Conservation (phyloP, 1,140 invertebrate genomes). For the Octopus sinensis region DNA sequence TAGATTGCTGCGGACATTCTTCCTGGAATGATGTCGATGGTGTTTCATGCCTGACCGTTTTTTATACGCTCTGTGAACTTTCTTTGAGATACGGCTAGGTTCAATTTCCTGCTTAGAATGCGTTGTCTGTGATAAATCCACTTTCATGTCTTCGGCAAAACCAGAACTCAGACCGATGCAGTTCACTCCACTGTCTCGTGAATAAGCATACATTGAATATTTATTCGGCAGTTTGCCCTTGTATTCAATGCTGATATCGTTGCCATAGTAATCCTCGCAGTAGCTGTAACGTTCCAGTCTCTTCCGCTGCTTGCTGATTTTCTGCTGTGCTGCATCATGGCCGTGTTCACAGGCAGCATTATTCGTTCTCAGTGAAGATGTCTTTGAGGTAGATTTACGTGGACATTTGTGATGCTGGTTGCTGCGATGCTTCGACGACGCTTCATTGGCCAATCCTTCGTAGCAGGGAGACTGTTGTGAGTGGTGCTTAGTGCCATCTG, state of each 20-base stretch:
- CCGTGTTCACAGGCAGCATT: background rate
- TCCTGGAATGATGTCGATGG: slow-evolving; percentile 24
- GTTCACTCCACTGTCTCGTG: slow-evolving; percentile 50
- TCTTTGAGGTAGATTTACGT: background rate
- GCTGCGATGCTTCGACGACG: background rate
- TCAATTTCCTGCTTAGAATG: background rate
- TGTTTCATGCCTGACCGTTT: slow-evolving; percentile 21
- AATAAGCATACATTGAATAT: slow-evolving; percentile 38
- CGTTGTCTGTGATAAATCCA: background rate
- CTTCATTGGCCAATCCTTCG: background rate
- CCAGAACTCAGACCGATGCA: slow-evolving; percentile 37
- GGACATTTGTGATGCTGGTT: background rate
- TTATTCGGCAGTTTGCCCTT: slow-evolving; percentile 46
- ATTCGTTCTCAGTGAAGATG: background rate
- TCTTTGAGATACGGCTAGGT: slow-evolving; percentile 5
- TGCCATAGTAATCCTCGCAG: slow-evolving; percentile 26
- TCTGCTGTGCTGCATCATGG: background rate
- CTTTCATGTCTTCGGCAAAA: slow-evolving; percentile 13
- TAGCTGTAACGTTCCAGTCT: slow-evolving; percentile 20
- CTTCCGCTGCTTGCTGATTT: slow-evolving; percentile 1
- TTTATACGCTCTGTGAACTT: background rate
- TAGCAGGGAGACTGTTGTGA: background rate
- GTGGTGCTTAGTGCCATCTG: background rate
- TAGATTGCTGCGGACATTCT: slow-evolving; percentile 17
- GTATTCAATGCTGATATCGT: slow-evolving; percentile 47